phyloP scores from a whole-genome alignment of 53 echinoderm and acorn worm species.

The Paracentrotus lividus region DNA sequence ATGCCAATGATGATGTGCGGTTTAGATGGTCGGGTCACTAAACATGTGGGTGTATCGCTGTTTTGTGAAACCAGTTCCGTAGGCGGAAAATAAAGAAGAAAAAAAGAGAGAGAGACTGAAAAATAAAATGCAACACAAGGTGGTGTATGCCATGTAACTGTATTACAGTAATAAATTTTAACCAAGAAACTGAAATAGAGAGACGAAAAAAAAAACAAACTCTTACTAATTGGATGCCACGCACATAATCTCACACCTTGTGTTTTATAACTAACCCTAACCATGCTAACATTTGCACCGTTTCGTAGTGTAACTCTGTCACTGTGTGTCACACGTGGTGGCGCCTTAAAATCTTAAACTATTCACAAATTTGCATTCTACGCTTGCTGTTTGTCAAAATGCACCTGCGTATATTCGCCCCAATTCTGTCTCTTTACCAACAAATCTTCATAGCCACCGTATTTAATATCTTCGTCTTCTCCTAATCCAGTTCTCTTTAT shows the following conservation, averaged over 20 bases:
- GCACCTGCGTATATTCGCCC: slow-evolving; percentile 39
- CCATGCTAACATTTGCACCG: neutral
- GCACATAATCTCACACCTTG: neutral
- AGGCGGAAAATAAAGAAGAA: too few species aligned
- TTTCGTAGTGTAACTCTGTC: neutral
- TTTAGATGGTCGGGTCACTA: too few species aligned
- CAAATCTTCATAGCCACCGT: neutral
- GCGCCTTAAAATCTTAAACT: neutral
- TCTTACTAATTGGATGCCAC: neutral
- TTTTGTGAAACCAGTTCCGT: too few species aligned
- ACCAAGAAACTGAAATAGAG: neutral
- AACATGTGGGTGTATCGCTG: too few species aligned
- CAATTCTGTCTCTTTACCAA: neutral
- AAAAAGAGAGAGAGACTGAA: neutral
- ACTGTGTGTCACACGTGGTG: neutral
- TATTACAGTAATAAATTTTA: neutral
- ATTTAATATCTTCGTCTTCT: neutral
- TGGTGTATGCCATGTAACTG: neutral
- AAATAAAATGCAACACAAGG: neutral
- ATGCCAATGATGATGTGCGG: neutral
- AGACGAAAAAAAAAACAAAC: neutral
- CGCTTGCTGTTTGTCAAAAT: neutral
- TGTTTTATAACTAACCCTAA: neutral
- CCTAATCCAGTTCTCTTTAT: neutral
- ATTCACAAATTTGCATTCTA: slow-evolving; percentile 2